Conservation (phyloP, 2,113 vertebrate species). For the Pogonocichla stellata region DNA sequence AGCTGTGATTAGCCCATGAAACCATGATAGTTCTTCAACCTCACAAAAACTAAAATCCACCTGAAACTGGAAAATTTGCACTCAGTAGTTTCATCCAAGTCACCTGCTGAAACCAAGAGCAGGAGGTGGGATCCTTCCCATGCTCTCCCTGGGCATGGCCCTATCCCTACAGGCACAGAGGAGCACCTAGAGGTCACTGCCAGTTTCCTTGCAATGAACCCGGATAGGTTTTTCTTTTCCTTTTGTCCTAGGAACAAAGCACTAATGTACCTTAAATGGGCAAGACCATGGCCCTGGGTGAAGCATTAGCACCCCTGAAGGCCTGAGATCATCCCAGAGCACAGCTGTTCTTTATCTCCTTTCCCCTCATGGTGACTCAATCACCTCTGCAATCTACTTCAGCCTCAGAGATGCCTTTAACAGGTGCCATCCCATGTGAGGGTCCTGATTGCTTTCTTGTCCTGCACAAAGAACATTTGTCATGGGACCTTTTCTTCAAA, state of each 20-base stretch:
- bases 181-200: not conserved
- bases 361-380: not conserved
- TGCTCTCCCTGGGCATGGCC: accelerated
- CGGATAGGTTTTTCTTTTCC: not conserved
- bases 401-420: not conserved
- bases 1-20: not conserved
- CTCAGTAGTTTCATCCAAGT: not conserved
- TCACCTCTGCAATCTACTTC: not conserved
- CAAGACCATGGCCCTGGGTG: not conserved
- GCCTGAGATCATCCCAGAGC: not conserved
- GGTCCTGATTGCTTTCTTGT: not conserved
- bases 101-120: not conserved
- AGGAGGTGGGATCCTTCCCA: not conserved
- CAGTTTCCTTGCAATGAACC: not conserved
- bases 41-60: not conserved
- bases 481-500: not conserved
- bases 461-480: not conserved
- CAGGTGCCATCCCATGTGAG: not conserved
- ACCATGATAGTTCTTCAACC: not conserved
- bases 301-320: not conserved
- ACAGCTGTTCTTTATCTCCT: not conserved
- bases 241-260: not conserved
- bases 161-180: not conserved
- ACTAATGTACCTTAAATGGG: not conserved
- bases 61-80: not conserved